Percentiles rank a stretch among this genome's conserved stretches.
phyloP scores from a whole-genome alignment of 2,797 vertebrate species.

The Paratrypauchen microcephalus region DNA sequence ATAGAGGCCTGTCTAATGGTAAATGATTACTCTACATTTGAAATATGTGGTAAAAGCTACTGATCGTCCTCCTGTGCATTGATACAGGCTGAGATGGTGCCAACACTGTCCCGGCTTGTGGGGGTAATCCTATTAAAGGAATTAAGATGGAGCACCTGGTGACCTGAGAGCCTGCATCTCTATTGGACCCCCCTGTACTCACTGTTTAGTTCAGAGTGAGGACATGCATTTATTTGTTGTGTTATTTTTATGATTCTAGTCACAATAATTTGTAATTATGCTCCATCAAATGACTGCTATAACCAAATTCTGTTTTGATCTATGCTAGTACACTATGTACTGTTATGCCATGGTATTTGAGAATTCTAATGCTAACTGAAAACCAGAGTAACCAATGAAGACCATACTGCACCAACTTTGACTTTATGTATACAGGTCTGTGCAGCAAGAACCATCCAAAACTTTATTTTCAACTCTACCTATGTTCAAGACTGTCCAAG shows the following conservation, averaged over 20 bases:
- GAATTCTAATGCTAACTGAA: too few relatives aligned
- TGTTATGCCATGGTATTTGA: too few relatives aligned
- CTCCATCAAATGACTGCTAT: too few relatives aligned
- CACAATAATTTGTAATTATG: neutral
- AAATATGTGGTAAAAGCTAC: slow-evolving; percentile 16
- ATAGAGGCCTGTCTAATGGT: slow-evolving; percentile 30
- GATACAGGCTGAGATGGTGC: slow-evolving; percentile 40
- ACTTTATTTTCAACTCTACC: too few relatives aligned
- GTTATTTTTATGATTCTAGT: neutral
- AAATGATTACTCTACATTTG: slow-evolving; percentile 12
- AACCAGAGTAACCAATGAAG: too few relatives aligned
- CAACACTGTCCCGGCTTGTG: slow-evolving; percentile 54
- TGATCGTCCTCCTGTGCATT: slow-evolving; percentile 13
- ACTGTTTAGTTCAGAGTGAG: slow-evolving; percentile 32
- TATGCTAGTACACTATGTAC: too few relatives aligned
- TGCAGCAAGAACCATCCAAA: too few relatives aligned
- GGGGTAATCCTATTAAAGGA: slow-evolving; percentile 72
- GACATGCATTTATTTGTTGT: neutral
- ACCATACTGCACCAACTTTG: too few relatives aligned
- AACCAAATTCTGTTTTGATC: too few relatives aligned
- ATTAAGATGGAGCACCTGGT: slow-evolving; percentile 60
- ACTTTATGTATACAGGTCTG: too few relatives aligned
- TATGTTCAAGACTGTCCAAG: too few relatives aligned
- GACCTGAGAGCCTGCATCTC: slow-evolving; percentile 44
- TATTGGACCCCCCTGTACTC: slow-evolving; percentile 13